These are phyloP conservation scores for Aphodius granarius DNA, from an alignment of 2,888 invertebrate genomes.

Conservation along the genomic window DNA sequence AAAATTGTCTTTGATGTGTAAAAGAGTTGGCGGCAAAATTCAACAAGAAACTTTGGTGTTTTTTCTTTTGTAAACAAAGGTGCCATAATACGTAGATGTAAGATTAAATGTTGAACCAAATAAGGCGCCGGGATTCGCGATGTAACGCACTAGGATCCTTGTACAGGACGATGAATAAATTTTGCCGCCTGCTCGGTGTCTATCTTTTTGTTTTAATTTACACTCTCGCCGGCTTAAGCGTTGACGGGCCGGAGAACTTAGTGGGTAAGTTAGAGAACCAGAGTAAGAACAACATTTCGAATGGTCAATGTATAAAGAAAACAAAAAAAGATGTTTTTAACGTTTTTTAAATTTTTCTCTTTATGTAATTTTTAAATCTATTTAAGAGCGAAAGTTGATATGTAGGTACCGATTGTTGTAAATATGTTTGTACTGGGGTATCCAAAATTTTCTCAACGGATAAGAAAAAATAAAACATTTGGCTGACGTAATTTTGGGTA, in stretches of 20 bases:
- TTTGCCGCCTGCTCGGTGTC: slow-evolving; percentile 11
- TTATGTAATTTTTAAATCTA: slow-evolving; percentile 9
- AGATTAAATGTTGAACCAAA: neutral
- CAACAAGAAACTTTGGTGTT: neutral
- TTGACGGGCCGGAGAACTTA: slow-evolving; percentile 33
- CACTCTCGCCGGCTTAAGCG: slow-evolving; percentile 45
- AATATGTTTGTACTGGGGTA: slow-evolving; percentile 37
- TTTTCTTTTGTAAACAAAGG: neutral
- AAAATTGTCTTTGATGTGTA: slow-evolving; percentile 21
- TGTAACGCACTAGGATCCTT: neutral
- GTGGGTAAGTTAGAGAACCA: slow-evolving; percentile 3
- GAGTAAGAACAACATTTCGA: slow-evolving; percentile 1
- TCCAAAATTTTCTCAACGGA: neutral
- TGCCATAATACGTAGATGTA: neutral
- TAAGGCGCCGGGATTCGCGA: neutral
- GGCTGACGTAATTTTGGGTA: slow-evolving; percentile 9
- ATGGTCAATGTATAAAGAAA: slow-evolving; percentile 8
- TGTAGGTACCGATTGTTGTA: slow-evolving; percentile 47
- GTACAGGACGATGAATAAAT: neutral
- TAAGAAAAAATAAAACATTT: neutral
- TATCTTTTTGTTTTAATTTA: slow-evolving; percentile 36
- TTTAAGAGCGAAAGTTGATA: slow-evolving; percentile 32
- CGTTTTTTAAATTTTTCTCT: slow-evolving; percentile 11
- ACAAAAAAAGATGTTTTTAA: slow-evolving; percentile 9
- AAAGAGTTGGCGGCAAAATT: neutral